phyloP scores from a whole-genome alignment of 2,797 vertebrate genomes.

The Eremophila alpestris region DNA sequence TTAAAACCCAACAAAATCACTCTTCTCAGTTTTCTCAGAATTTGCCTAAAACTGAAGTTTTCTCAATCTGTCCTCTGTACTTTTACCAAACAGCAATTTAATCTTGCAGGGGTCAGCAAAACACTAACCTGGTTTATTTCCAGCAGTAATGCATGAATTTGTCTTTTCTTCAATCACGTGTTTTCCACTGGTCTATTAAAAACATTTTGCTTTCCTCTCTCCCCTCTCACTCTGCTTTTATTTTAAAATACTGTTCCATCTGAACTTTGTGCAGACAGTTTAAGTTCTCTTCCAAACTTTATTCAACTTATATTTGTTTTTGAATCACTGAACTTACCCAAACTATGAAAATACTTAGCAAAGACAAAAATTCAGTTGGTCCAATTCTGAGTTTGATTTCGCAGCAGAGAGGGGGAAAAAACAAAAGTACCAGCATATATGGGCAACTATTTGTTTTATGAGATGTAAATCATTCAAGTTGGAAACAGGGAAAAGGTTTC shows the following conservation, averaged over 20 bases:
- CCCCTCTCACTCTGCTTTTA: not conserved
- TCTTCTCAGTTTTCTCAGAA: not conserved
- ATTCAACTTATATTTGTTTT: not conserved
- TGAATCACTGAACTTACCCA: not conserved
- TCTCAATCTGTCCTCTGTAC: not conserved
- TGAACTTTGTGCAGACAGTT: not conserved
- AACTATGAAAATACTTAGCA: not conserved
- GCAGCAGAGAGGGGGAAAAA: not conserved
- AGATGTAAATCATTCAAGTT: not conserved
- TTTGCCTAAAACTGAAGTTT: not conserved
- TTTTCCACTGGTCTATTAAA: not conserved
- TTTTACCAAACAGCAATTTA: not conserved
- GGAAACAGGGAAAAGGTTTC: not conserved
- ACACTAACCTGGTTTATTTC: not conserved
- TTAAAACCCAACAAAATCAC: not conserved
- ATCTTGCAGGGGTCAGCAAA: not conserved
- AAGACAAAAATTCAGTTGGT: not conserved
- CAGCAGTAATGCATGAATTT: not conserved
- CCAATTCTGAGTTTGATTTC: not conserved
- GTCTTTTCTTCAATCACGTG: not conserved
- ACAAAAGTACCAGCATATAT: rapidly evolving
- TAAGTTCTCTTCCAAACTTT: not conserved
- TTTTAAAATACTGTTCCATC: not conserved
- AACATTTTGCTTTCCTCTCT: not conserved
- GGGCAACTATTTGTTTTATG: not conserved